These are phyloP conservation scores for Chloromyia formosa DNA, from an alignment of 2,888 invertebrate genomes.

Conservation along the genomic window DNA sequence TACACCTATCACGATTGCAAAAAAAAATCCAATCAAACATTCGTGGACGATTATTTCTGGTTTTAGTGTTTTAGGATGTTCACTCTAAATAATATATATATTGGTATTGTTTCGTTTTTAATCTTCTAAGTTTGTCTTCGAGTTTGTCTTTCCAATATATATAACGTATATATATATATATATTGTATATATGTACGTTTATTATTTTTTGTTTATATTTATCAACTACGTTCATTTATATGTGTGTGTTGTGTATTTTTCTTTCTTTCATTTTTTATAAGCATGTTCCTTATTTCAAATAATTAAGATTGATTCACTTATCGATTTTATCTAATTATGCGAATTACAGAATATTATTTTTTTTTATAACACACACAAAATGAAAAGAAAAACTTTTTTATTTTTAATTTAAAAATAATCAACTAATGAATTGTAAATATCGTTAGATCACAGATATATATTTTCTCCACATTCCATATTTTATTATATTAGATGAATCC, in stretches of 20 bases:
- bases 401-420: conserved; percentile 46
- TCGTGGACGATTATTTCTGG: conserved; percentile 6
- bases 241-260: too few species aligned
- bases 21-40: background rate
- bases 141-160: conserved; percentile 20
- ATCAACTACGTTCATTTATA: too few species aligned
- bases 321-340: conserved; percentile 51
- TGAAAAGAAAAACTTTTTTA: too few species aligned
- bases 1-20: background rate
- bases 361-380: background rate
- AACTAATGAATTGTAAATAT: conserved; percentile 59
- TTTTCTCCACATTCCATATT: conserved; percentile 52
- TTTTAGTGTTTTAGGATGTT: background rate
- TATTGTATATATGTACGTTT: background rate
- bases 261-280: background rate
- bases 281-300: background rate
- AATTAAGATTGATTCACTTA: conserved; percentile 54
- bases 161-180: too few species aligned
- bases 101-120: conserved; percentile 2
- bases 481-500: conserved; percentile 10
- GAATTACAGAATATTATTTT: conserved; percentile 48
- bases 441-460: conserved; percentile 65
- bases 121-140: conserved; percentile 23
- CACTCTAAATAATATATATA: background rate
- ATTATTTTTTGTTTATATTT: background rate